A percentile compares a stretch with the other conserved stretches of the same genome.
Evolutionary conservation across 2,888 invertebrate species (phyloP).

Genomic region (Monopis laevigella): DNA sequence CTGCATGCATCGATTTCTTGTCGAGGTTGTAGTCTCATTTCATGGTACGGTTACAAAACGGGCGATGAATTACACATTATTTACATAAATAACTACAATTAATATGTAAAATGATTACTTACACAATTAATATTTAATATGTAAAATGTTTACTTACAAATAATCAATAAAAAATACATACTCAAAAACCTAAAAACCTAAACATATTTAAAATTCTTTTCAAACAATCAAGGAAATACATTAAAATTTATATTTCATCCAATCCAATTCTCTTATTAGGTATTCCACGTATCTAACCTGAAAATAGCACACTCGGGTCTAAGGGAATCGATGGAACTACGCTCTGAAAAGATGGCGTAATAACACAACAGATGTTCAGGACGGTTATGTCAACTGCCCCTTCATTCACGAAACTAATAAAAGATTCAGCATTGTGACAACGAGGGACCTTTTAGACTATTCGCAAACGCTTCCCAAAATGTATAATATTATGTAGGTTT

Average conservation of each 20-base stretch:
- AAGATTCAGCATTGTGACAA: slow-evolving; percentile 58
- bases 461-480: slow-evolving; percentile 16
- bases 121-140: no score
- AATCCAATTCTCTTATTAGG: slow-evolving; percentile 23
- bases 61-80: no score
- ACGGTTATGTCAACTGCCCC: slow-evolving; percentile 62
- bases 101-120: no score
- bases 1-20: no score
- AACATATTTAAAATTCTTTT: not conserved
- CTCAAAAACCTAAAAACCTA: no score
- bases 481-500: slow-evolving; percentile 22
- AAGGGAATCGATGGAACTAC: slow-evolving; percentile 41
- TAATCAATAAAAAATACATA: no score
- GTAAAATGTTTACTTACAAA: no score
- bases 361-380: slow-evolving; percentile 63
- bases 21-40: no score
- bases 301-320: slow-evolving; percentile 39
- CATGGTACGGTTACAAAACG: no score
- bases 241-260: not conserved
- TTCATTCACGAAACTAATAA: slow-evolving; percentile 63
- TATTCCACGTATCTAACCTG: slow-evolving; percentile 47
- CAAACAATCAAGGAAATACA: not conserved
- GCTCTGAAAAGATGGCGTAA: slow-evolving; percentile 47
- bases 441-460: slow-evolving; percentile 32
- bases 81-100: no score